These are phyloP conservation scores for Capreolus pygargus DNA, from an alignment of 2,113 vertebrate species.

Conservation along the genomic window DNA sequence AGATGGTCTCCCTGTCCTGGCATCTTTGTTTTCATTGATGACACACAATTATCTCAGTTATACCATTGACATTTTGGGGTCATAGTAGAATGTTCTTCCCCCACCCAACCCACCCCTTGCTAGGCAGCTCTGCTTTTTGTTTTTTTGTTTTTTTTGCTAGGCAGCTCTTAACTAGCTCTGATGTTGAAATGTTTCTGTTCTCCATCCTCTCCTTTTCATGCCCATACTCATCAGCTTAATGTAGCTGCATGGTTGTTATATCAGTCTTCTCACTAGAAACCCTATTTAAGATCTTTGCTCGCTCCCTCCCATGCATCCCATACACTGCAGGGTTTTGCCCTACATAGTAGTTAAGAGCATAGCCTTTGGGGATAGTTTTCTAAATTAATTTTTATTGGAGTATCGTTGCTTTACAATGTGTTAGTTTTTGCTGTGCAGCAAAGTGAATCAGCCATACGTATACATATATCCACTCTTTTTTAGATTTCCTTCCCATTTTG, in stretches of 20 bases:
- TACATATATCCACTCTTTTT: background rate
- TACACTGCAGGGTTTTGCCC: background rate
- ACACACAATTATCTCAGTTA: constrained; percentile 10
- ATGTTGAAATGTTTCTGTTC: constrained; percentile 5
- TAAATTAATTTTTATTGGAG: background rate
- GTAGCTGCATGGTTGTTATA: background rate
- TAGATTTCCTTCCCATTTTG: background rate
- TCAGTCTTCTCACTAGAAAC: background rate
- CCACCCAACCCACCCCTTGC: too few species aligned
- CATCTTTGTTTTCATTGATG: background rate
- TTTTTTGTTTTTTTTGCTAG: background rate
- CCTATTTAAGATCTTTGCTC: background rate
- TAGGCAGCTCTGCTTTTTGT: background rate
- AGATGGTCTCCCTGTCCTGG: background rate
- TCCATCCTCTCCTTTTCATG: background rate
- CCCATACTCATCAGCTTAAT: background rate
- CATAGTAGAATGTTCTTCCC: background rate
- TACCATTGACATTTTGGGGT: background rate
- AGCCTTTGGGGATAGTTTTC: background rate
- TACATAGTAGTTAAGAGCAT: background rate
- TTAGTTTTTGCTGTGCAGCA: background rate
- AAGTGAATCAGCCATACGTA: background rate
- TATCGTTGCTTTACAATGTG: background rate
- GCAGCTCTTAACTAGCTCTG: background rate
- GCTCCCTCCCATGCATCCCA: background rate